Conservation (phyloP, 2,113 vertebrate species). For the Lampris megalopsis region DNA sequence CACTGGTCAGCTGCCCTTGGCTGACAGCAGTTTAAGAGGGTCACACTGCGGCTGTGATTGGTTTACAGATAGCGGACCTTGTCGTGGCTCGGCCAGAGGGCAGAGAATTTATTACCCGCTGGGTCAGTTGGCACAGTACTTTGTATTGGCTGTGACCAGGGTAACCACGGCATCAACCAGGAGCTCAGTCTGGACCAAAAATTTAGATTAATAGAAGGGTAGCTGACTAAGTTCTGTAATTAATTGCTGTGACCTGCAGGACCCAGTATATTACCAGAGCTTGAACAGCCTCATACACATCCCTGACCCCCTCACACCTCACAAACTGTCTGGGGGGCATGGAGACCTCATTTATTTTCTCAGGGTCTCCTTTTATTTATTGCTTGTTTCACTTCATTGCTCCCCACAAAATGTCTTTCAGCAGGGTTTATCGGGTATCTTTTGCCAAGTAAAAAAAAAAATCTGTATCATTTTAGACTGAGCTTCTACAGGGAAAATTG, state of each 20-base stretch:
- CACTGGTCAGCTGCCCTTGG: constrained; percentile 63
- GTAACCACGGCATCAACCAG: constrained; percentile 38
- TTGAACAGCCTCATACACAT: constrained; percentile 36
- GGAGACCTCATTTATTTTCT: constrained; percentile 63
- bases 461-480: constrained; percentile 23
- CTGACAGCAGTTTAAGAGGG: constrained; percentile 58
- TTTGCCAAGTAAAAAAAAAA: constrained; percentile 45
- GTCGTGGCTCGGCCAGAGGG: constrained; percentile 64
- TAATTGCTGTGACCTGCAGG: constrained; percentile 64
- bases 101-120: constrained; percentile 72
- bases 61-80: constrained; percentile 69
- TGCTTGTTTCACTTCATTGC: constrained; percentile 57
- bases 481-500: constrained; percentile 16
- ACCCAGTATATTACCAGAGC: constrained; percentile 46
- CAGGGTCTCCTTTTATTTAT: constrained; percentile 58
- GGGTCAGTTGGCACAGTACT: constrained; percentile 58
- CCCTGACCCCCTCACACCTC: constrained; percentile 42
- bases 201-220: constrained; percentile 75
- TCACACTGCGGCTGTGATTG: constrained; percentile 68
- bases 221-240: constrained; percentile 69
- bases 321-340: constrained; percentile 42
- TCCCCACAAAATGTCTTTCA: constrained; percentile 37
- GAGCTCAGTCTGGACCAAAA: constrained; percentile 60
- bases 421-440: constrained; percentile 36
- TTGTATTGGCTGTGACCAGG: neutral